A percentile compares a stretch with the other conserved stretches of the same genome.
phyloP scores from a whole-genome alignment of 2,888 invertebrate species.

The Dasypolia templi region DNA sequence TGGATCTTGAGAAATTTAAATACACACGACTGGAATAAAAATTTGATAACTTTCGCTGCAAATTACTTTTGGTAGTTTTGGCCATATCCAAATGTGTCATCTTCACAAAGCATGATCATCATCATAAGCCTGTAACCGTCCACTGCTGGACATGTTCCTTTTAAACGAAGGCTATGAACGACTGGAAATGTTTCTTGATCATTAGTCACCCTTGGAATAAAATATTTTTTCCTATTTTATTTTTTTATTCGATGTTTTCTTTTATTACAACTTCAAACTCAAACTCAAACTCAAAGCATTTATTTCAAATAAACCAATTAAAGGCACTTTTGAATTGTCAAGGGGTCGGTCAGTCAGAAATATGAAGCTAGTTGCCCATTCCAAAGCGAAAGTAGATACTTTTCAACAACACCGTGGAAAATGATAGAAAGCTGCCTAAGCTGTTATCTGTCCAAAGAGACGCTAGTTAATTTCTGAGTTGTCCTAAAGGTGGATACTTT shows the following conservation, averaged over 20 bases:
- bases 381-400: no score
- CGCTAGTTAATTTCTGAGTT: neutral
- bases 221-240: neutral
- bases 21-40: neutral
- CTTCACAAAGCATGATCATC: neutral
- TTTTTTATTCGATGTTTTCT: neutral
- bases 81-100: neutral
- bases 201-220: neutral
- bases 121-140: neutral
- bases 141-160: neutral
- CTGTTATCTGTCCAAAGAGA: no score
- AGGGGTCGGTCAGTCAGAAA: no score
- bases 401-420: neutral
- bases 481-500: neutral
- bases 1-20: constrained; percentile 25
- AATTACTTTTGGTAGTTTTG: neutral
- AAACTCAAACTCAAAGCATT: no score
- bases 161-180: neutral
- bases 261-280: no score
- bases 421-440: no score
- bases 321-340: no score
- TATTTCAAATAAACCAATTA: no score
- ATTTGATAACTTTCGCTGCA: neutral
- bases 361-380: no score
- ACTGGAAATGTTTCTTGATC: neutral